Evolutionary conservation across 1,140 invertebrate species (phyloP), one percentile per base, ranked within the genome.

Genomic region (Penaeus vannamei): DNA sequence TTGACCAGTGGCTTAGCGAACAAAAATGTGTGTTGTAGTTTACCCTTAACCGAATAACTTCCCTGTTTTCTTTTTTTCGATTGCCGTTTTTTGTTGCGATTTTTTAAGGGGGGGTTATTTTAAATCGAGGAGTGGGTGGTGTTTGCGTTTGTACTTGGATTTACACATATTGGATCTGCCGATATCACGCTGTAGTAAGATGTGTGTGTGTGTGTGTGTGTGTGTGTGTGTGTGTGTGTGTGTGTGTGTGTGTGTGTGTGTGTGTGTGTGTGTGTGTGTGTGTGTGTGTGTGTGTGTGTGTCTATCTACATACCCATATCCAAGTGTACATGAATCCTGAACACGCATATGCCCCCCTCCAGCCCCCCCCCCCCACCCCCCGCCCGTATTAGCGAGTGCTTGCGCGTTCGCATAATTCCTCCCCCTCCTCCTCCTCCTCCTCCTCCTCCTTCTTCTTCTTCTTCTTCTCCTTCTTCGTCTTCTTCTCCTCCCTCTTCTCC

Each of bases 241-340:
- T 84, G 83, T 84, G 83, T 84, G 83, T 69, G 83, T 84, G 83
- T 84, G 83, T 84, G 83, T 69, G 62, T 84, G 83, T 84, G 83
- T 84, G 83, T 42, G 62, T 84, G 62, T 69, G 62, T 84, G 62
- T 69, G 62, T 69, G 61, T 84, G 82, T 66, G 61, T 32, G 61
- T 32, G 32, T 14, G 61, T 23, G 32, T 29, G 61, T 26, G 60
- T 26, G 60, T 83, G 81, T 26, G 81, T 83, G 81, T 29, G 59
- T 14, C 17, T 23, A 7, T 53, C n/a, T 53, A 81, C 62, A 66
- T 66, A 26, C 7, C 2, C 7, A 26, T 26, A 66, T 66, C n/a
- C 62, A 7, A 22, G 62, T 66, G n/a, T 66, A 1, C 7, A 66
- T 22, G n/a, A 66, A 26, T 29, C 81, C 20, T 26, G 62, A 23